Evolutionary conservation across 2,113 vertebrate species (phyloP), one percentile per base, ranked within the genome.

Genomic region (Notiomystis cincta): DNA sequence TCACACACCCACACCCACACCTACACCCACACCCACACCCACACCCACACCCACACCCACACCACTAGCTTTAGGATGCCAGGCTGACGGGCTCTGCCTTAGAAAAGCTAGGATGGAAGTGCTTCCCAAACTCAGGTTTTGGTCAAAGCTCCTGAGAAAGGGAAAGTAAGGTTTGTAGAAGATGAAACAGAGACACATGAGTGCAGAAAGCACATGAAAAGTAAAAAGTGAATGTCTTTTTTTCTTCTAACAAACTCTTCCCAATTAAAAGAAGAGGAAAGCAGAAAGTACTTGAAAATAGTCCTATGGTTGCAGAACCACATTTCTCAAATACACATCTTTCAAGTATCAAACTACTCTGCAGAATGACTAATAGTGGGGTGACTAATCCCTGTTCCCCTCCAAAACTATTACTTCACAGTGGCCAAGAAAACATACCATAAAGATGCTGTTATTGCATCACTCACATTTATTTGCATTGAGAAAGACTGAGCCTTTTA

Each of bases 341-440:
- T 88, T 89, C 53, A 91, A 89, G 58, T 87, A 88, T 94, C 75
- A 87, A 70, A 83, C 82, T 93, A 37, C 78, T 54, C 48, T 58
- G 69, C 82, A 86, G 80, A 82, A 90, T 95, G 95, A 97, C 93
- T 96, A 91, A 90, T 82, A 91, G 81, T 90, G 83, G 89, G 96
- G 66, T 97, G 96, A 96, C 89, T 95, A 95, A 97, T 93, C 62
- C 93, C 79, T 89, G 80, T 94, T 95, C 15, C 50, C 54, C 82
- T 95, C 93, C 93, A 93, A 93, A 95, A 78, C 38, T 94, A 79
- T 92, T 94, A 91, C 76, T 92, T 96, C 73, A 91, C 56, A 80
- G 57, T 50, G 88, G 87, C 62, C 65, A 88, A 95, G 91, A 96
- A 91, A 95, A 88, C 94, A 94, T 90, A 88, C 93, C 91, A 90